Base-by-base conservation (phyloP, 2,797 vertebrate genomes). In the Phataginus tetradactyla region DNA sequence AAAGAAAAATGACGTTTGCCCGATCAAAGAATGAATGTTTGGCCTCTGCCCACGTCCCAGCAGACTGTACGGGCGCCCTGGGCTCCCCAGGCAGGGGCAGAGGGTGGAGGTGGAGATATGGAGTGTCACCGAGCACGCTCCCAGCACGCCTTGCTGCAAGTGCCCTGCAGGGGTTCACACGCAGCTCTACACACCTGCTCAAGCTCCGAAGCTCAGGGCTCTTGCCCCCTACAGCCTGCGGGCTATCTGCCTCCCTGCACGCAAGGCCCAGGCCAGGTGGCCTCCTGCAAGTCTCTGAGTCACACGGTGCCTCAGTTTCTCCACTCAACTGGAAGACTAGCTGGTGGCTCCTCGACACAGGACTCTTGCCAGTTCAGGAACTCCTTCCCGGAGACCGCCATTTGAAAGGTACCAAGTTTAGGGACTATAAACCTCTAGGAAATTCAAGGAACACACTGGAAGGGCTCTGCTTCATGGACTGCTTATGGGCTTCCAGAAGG, bases 1-100 rank as follows among this genome's bases (percentile, higher is more conserved):
- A 93, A 91, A 97, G 37, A 55, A 66, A 74, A 97, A 93, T 5
- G 91, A 61, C 51, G 92, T 97, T 95, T 32, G 25, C 4, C 32
- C 55, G 14, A 81, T 53, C 8, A 79, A 53, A 64, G 72, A 61
- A 49, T 11, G 59, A 59, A 27, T 0, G 4, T 32, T 75, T 75
- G 5, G 4, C 39, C 20, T n/a, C 66, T 23, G 20, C 12, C 53
- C 27, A 45, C 11, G 45, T 45, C 45, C 10, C 45, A 45, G 45
- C 45, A 45, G 45, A 45, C 45, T 3, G 45, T 45, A 45, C 45
- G 45, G 45, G 45, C 11, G 3, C 63, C 32, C 29, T 5, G 29
- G 68, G 42, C 7, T 18, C 29, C 39, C 17, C 1, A 27, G 51
- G 29, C 0, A 0, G 23, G 59, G 74, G 12, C 12, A 37, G 49